Conservation (phyloP, 2,113 vertebrate genomes). For the Gymnarchus niloticus region DNA sequence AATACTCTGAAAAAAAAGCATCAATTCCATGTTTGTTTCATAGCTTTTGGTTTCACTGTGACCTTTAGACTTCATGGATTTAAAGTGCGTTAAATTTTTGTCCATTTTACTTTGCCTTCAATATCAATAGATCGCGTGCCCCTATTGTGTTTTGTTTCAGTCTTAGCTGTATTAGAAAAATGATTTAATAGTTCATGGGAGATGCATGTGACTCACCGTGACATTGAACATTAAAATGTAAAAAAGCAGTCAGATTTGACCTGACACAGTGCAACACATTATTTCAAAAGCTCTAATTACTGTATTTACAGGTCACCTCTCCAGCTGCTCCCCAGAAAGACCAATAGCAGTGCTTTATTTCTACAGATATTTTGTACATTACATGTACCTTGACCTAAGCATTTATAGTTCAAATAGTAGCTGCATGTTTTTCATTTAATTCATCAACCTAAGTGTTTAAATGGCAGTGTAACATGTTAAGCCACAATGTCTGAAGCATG, state of each 20-base stretch:
- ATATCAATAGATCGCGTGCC: no score
- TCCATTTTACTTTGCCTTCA: not conserved
- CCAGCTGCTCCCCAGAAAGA: not conserved
- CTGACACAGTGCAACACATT: not conserved
- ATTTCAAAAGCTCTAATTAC: not conserved
- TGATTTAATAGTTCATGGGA: not conserved
- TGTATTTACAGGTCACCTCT: not conserved
- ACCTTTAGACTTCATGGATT: not conserved
- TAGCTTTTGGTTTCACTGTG: not conserved
- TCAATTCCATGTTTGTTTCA: not conserved
- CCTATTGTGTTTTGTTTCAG: not conserved
- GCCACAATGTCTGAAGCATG: not conserved
- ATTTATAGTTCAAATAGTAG: not conserved
- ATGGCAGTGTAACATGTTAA: not conserved
- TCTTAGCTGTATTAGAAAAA: not conserved
- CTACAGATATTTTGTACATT: not conserved
- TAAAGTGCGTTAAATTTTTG: not conserved
- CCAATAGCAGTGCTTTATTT: not conserved
- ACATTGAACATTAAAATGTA: not conserved
- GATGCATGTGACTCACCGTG: not conserved
- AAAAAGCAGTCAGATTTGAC: not conserved
- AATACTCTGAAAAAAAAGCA: not conserved
- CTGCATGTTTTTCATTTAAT: not conserved
- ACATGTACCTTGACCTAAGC: not conserved
- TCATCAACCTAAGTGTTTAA: not conserved